phyloP scores from a whole-genome alignment of 2,113 vertebrate species.

The Rattus rattus region DNA sequence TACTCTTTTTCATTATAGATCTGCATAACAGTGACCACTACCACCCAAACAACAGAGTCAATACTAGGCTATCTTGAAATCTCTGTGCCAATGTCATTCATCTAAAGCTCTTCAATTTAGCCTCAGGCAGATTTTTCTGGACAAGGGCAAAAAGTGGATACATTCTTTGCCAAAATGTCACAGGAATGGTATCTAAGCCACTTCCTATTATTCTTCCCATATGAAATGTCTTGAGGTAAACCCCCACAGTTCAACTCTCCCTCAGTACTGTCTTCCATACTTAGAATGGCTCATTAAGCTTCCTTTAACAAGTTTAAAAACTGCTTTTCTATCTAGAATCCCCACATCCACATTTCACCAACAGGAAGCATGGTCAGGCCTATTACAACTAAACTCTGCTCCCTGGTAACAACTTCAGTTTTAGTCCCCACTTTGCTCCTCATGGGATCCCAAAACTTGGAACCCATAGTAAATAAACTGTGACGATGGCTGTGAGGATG shows the following conservation, averaged over 20 bases:
- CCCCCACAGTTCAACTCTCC: neutral
- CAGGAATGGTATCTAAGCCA: neutral
- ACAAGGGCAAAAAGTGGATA: neutral
- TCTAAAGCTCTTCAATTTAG: neutral
- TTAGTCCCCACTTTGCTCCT: neutral
- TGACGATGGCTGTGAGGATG: neutral
- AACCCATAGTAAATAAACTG: neutral
- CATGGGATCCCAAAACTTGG: neutral
- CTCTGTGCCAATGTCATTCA: neutral
- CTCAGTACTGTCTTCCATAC: neutral
- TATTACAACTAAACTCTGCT: neutral
- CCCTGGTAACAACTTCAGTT: neutral
- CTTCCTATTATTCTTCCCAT: neutral
- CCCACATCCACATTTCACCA: neutral
- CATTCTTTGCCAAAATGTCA: neutral
- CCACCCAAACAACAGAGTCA: neutral
- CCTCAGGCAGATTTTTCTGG: neutral
- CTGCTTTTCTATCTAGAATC: neutral
- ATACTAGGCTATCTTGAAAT: neutral
- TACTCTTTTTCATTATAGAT: neutral
- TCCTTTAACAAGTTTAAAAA: neutral
- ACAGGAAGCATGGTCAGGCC: neutral
- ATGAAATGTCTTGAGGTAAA: neutral
- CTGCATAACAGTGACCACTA: neutral
- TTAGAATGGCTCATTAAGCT: neutral